phyloP scores from a whole-genome alignment of 1,140 invertebrate genomes.

The Trachelipus rathkii region DNA sequence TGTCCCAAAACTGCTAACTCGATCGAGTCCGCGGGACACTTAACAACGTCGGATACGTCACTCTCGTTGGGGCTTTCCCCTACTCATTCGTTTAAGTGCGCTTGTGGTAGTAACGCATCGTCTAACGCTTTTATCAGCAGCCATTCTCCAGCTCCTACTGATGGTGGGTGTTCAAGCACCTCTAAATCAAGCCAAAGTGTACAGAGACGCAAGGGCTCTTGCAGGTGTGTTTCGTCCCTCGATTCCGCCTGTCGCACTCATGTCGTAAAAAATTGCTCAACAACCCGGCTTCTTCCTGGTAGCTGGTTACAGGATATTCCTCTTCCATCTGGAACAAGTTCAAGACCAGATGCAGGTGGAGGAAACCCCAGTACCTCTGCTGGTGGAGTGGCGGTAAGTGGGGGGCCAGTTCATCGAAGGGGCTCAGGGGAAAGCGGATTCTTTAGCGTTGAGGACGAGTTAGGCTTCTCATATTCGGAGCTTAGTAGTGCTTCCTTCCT shows the following conservation, averaged over 20 bases:
- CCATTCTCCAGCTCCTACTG: neutral
- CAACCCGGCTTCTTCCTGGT: neutral
- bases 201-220: slow-evolving; percentile 18
- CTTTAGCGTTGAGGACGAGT: slow-evolving; percentile 72
- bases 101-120: slow-evolving; percentile 26
- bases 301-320: slow-evolving; percentile 11
- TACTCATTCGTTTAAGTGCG: slow-evolving; percentile 32
- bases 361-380: slow-evolving; percentile 18
- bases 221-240: slow-evolving; percentile 18
- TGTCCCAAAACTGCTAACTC: neutral
- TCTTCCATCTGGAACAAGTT: slow-evolving; percentile 29
- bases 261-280: slow-evolving; percentile 26
- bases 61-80: slow-evolving; percentile 27
- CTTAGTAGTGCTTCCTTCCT: slow-evolving; percentile 53
- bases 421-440: slow-evolving; percentile 86
- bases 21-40: slow-evolving; percentile 24
- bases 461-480: slow-evolving; percentile 46
- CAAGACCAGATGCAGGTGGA: slow-evolving; percentile 23
- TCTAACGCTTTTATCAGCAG: slow-evolving; percentile 23
- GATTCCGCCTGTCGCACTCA: slow-evolving; percentile 23
- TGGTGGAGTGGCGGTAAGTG: slow-evolving; percentile 53
- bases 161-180: slow-evolving; percentile 19
- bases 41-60: slow-evolving; percentile 37
- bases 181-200: slow-evolving; percentile 18
- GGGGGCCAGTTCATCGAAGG: slow-evolving; percentile 51